These are phyloP conservation scores for Penaeus indicus DNA, from an alignment of 1,140 invertebrate genomes.

Conservation along the genomic window DNA sequence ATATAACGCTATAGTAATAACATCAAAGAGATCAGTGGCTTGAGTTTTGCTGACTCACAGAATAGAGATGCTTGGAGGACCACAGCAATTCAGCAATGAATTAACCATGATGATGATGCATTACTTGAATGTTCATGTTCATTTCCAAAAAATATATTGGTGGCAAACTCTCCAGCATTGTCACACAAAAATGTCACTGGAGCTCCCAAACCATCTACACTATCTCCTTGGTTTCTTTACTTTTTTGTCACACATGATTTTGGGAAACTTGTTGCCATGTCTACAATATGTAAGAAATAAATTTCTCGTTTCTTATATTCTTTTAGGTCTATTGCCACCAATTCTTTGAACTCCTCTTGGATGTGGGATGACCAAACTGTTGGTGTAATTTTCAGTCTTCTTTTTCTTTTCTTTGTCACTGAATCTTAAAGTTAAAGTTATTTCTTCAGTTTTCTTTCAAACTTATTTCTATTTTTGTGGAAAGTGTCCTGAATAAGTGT, in stretches of 20 bases:
- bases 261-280: background rate
- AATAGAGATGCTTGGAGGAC: too few species aligned
- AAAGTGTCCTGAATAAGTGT: background rate
- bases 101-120: too few species aligned
- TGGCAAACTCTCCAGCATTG: background rate
- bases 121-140: constrained; percentile 22
- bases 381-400: background rate
- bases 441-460: background rate
- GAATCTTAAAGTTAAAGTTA: background rate
- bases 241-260: constrained; percentile 9
- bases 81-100: too few species aligned
- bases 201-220: background rate
- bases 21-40: too few species aligned
- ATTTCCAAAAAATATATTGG: background rate
- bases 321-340: background rate
- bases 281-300: background rate
- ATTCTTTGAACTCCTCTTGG: background rate
- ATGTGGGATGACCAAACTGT: too few species aligned
- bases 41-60: too few species aligned
- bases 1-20: too few species aligned
- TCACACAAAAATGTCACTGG: background rate
- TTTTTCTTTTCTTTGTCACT: background rate
- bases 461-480: background rate
- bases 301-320: background rate
- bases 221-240: background rate